Percentiles rank a stretch among this genome's conserved stretches.
These are phyloP conservation scores for Agapornis roseicollis DNA, from an alignment of 2,113 vertebrate species.

Conservation along the genomic window DNA sequence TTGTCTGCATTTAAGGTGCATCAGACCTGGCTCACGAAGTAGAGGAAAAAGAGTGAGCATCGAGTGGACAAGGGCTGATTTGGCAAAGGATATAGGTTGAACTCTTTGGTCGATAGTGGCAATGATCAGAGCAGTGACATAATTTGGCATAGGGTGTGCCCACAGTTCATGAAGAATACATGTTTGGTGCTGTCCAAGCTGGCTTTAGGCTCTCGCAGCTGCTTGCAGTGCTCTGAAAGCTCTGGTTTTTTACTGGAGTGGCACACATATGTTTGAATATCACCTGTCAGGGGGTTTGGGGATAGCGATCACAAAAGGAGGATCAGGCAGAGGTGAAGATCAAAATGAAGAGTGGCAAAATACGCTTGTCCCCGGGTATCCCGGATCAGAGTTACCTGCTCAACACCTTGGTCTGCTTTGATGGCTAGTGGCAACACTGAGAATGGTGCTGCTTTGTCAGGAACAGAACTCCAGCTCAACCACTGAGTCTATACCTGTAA, in stretches of 20 bases:
- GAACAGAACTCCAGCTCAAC: conserved; percentile 21
- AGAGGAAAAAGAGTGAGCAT: not conserved
- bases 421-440: conserved; percentile 20
- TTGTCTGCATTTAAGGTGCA: not conserved
- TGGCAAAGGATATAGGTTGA: not conserved
- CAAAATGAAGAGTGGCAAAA: conserved; percentile 46
- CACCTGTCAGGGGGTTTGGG: conserved; percentile 32
- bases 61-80: not conserved
- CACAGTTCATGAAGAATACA: conserved; percentile 38
- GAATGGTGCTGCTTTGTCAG: conserved; percentile 30
- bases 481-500: not conserved
- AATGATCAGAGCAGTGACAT: not conserved
- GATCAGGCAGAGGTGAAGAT: conserved; percentile 65
- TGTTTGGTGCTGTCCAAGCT: conserved; percentile 44
- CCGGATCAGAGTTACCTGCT: conserved; percentile 49
- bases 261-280: conserved; percentile 16
- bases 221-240: conserved; percentile 17
- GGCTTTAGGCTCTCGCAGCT: conserved; percentile 25
- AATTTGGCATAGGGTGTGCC: not conserved
- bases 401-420: conserved; percentile 64
- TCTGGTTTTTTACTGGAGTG: not conserved
- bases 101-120: not conserved
- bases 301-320: conserved; percentile 52
- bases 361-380: conserved; percentile 53
- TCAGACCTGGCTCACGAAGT: not conserved